Evolutionary conservation across 2,888 invertebrate genomes (phyloP), one percentile per base, ranked within the genome.

Genomic region (Endotricha flammealis): DNA sequence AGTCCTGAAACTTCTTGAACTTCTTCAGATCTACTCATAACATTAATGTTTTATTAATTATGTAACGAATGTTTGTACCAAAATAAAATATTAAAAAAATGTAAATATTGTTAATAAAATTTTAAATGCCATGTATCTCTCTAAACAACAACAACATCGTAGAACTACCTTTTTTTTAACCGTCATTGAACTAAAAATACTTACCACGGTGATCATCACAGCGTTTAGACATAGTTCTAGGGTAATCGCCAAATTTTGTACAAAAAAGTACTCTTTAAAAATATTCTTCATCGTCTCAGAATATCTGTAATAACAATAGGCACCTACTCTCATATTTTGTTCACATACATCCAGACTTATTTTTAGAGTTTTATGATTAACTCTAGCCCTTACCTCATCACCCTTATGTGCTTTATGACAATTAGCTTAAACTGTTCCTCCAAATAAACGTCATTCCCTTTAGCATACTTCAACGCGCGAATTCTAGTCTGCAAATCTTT

Each of bases 211-310:
- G 0, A 77, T 53, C 67, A 82, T 71, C 11, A 82, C 49, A 1
- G 81, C 80, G 32, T 75, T 81, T 3, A 83, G 50, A 48, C 83
- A 82, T 23, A 82, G 37, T 39, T 82, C 82, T 12, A 74, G 45
- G 1, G 77, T 77, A 0, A 83, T 57, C 2, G 76, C 77, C 30
- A 80, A 42, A 39, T 81, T 80, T 49, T 83, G 83, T 2, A 82
- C 48, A 9, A 83, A 46, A 39, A 83, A 82, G 50, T 75, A 82
- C 41, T 75, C 74, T 34, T 71, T 65, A 39, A 79, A 80, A 22
- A 67, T 57, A n/a, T 36, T 44, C 20, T 64, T 60, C 46, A 79
- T 57, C 1, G 53, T 49, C 29, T 62, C 63, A 4, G 72, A 56
- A 48, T 77, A 82, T 34, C 83, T 83, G 58, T 2, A 64, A 68